Percentiles rank a stretch among this genome's conserved stretches.
Evolutionary conservation across 1,140 invertebrate genomes (phyloP).

Genomic region (Euglossa dilemma): DNA sequence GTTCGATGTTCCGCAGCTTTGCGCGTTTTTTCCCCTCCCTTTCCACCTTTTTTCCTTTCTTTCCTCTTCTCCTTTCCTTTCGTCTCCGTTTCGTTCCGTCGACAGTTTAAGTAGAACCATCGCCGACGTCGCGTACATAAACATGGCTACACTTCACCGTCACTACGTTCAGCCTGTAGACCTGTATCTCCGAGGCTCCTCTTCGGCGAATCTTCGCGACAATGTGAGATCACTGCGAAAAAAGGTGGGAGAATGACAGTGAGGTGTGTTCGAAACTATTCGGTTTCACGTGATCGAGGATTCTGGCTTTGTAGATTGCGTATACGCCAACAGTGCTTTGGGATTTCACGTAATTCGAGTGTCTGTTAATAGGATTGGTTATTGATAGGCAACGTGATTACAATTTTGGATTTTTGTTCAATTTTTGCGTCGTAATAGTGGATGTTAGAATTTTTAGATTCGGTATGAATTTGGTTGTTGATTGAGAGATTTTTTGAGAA

Average conservation of each 20-base stretch:
- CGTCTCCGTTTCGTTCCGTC: constrained; percentile 13
- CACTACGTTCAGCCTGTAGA: neutral
- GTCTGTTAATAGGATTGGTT: too few relatives aligned
- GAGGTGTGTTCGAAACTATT: too few relatives aligned
- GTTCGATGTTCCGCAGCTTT: constrained; percentile 35
- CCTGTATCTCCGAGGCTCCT: neutral
- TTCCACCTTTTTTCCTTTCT: neutral
- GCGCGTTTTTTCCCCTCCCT: neutral
- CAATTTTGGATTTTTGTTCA: too few relatives aligned
- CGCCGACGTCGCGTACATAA: neutral
- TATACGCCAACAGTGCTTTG: too few relatives aligned
- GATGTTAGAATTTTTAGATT: too few relatives aligned
- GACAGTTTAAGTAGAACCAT: constrained; percentile 22
- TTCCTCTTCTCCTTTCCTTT: neutral
- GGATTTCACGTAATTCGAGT: too few relatives aligned
- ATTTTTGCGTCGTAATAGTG: too few relatives aligned
- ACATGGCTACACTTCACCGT: neutral
- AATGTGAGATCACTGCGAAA: neutral
- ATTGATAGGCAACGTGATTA: too few relatives aligned
- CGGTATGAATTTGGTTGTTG: too few relatives aligned
- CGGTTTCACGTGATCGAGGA: too few relatives aligned
- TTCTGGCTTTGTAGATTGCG: too few relatives aligned
- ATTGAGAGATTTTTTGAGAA: too few relatives aligned
- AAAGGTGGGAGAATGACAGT: neutral
- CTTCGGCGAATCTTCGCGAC: neutral